phyloP scores from a whole-genome alignment of 1,140 invertebrate genomes.

The Teleogryllus occipitalis region DNA sequence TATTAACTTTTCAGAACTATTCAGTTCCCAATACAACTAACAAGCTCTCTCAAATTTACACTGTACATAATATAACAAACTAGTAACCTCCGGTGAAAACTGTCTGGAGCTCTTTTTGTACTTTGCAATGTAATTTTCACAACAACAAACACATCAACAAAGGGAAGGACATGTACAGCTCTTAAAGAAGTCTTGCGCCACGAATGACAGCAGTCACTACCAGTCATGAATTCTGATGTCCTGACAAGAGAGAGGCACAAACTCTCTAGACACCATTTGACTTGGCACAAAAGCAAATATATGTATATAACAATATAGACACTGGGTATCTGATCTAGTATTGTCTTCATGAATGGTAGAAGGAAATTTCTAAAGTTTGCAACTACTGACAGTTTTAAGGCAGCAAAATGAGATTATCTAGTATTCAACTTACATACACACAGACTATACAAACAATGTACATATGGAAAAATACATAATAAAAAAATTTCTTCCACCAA shows the following conservation, averaged over 20 bases:
- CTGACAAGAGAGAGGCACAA: neutral
- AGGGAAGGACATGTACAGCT: neutral
- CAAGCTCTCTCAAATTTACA: neutral
- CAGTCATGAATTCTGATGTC: neutral
- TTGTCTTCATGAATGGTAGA: neutral
- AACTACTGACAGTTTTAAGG: neutral
- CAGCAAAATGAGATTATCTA: neutral
- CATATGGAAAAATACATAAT: conserved; percentile 3
- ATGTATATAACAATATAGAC: neutral
- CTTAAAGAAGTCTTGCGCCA: neutral
- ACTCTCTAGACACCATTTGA: neutral
- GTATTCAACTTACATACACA: neutral
- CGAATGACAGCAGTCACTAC: neutral
- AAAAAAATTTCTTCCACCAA: neutral
- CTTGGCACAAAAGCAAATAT: neutral
- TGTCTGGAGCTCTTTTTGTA: neutral
- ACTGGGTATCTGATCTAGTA: neutral
- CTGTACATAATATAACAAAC: neutral
- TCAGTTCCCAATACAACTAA: neutral
- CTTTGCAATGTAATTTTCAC: neutral
- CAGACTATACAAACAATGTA: neutral
- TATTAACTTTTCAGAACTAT: neutral
- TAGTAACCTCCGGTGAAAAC: neutral
- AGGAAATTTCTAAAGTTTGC: neutral
- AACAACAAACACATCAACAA: neutral